Evolutionary conservation across 2,888 invertebrate species (phyloP), one percentile per base, ranked within the genome.

Genomic region (Drosophila atripex): DNA sequence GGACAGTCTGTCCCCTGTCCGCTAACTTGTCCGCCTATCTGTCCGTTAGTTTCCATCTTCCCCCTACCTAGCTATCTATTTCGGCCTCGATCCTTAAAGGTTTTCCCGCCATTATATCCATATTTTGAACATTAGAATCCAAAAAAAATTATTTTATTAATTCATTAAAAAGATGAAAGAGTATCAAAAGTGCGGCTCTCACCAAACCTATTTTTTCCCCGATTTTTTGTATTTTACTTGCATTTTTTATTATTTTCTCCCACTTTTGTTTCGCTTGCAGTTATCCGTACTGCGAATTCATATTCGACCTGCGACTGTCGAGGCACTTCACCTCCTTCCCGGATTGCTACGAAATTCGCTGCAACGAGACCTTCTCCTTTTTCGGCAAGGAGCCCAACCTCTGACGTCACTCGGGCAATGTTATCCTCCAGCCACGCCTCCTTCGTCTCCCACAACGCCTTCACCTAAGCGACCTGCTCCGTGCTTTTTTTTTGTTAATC

Each of bases 331-430:
- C 90, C 14, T 86, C 88, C 8, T 79, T 90, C 18, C 89, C 88
- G 64, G 90, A 90, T 71, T 90, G 90, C 65, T 90, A 90, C 68
- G 82, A 88, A 57, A 84, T 90, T 32, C 89, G 90, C 50, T 90
- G 90, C 58, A 90, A 90, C 70, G 90, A 90, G 73, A 90, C 90
- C 2, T 90, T 90, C 65, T 73, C 88, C 30, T 90, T 90, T 55
- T 86, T 86, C 52, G 85, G 82, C 53, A 87, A 87, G 46, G 76
- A 72, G 30, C 54, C 49, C 28, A 28, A 73, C 16, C 57, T 54
- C 38, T 65, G 43, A 69, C 16, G 18, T 25, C n/a, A 7, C 16
- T 2, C 32, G 16, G 39, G 41, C 18, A 12, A 53, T 18, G 53
- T 41, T 66, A 56, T 21, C 52, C 55, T 50, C 50, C 72, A 50